phyloP scores from a whole-genome alignment of 2,888 invertebrate genomes.

The Volucella inflata region DNA sequence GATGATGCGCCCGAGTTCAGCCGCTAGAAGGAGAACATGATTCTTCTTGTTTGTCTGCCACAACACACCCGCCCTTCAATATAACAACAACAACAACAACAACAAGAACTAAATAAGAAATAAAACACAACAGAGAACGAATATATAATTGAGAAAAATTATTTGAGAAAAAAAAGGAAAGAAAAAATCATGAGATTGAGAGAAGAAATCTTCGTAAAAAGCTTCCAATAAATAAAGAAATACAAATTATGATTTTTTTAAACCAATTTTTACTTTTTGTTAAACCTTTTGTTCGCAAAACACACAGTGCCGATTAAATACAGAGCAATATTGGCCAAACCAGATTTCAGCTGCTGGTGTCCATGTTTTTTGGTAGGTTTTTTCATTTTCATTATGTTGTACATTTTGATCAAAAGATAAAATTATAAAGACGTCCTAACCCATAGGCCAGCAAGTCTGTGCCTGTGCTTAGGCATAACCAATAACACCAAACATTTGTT shows the following conservation, averaged over 20 bases:
- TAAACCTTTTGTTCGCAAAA: constrained; percentile 29
- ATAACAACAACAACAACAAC: constrained; percentile 75
- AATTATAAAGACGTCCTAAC: constrained; percentile 47
- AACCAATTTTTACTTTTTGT: constrained; percentile 42
- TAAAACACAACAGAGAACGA: constrained; percentile 70
- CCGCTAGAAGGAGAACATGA: constrained; percentile 81
- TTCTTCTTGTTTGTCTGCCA: constrained; percentile 82
- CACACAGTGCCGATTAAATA: constrained; percentile 65
- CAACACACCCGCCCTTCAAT: constrained; percentile 83
- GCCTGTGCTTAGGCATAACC: constrained; percentile 20
- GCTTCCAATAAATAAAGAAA: constrained; percentile 73
- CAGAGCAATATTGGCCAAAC: constrained; percentile 53
- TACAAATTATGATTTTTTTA: constrained; percentile 67
- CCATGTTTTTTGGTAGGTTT: constrained; percentile 42
- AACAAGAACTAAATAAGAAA: constrained; percentile 72
- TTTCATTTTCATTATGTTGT: constrained; percentile 23
- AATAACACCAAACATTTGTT: constrained; percentile 65
- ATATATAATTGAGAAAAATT: constrained; percentile 66
- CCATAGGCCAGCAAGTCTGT: constrained; percentile 15
- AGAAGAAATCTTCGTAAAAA: constrained; percentile 67
- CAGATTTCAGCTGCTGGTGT: constrained; percentile 30
- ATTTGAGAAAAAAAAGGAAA: constrained; percentile 49
- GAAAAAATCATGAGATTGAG: constrained; percentile 56
- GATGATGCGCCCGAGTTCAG: constrained; percentile 83
- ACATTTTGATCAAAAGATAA: constrained; percentile 50